phyloP scores from a whole-genome alignment of 2,797 vertebrate genomes.

The Poeciliopsis paucimaculata region DNA sequence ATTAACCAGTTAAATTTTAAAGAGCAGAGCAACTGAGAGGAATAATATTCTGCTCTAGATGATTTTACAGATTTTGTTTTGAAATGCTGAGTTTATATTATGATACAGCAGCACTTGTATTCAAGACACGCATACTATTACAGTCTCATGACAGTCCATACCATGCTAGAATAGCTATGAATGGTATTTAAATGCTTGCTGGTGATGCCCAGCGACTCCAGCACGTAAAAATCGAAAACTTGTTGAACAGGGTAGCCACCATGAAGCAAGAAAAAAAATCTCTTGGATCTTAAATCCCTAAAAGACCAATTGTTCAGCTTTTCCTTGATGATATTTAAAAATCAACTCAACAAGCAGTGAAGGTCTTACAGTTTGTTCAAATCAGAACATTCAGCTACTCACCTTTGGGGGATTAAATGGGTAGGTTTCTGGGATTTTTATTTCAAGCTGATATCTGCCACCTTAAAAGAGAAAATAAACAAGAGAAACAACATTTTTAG shows the following conservation, averaged over 20 bases:
- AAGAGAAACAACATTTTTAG: neutral
- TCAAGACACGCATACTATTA: neutral
- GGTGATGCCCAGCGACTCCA: neutral
- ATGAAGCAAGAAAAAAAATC: neutral
- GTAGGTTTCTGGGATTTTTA: constrained; percentile 99
- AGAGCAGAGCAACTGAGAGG: neutral
- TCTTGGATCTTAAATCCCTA: neutral
- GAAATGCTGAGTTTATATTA: neutral
- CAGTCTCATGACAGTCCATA: neutral
- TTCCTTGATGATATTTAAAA: neutral
- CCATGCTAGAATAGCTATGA: neutral
- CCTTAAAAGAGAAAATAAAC: constrained; percentile 76
- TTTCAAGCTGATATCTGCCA: constrained; percentile 97
- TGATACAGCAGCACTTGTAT: neutral
- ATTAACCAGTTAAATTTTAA: neutral
- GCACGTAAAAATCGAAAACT: neutral
- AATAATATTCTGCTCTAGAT: neutral
- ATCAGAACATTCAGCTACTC: constrained; percentile 41
- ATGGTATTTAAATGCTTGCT: neutral
- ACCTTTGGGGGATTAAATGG: constrained; percentile 99
- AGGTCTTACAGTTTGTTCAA: neutral
- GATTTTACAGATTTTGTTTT: neutral
- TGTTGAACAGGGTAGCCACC: neutral
- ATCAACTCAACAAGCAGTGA: neutral
- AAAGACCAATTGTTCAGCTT: neutral